Conservation (phyloP, 2,113 vertebrate species). For the Pituophis catenifer region DNA sequence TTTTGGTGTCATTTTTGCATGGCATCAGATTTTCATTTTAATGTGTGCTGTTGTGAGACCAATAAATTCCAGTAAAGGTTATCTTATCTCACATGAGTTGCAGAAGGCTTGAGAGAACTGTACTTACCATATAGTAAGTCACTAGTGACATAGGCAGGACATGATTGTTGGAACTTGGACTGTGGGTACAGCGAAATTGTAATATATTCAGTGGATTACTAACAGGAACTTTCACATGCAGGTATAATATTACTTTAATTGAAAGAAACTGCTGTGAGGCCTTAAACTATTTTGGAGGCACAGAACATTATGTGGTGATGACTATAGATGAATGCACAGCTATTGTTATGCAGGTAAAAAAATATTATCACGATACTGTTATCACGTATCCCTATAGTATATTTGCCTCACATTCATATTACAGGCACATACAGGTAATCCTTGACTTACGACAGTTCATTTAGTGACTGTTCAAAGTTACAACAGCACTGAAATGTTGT, state of each 20-base stretch:
- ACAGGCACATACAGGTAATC: background rate
- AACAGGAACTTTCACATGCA: slow-evolving; percentile 57
- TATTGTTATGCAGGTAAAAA: slow-evolving; percentile 85
- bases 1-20: background rate
- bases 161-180: background rate
- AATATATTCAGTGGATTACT: background rate
- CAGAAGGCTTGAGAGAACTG: background rate
- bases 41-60: background rate
- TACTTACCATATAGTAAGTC: background rate
- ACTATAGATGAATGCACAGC: slow-evolving; percentile 86
- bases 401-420: background rate
- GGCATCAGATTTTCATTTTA: background rate
- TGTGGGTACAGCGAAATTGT: background rate
- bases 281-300: slow-evolving; percentile 76
- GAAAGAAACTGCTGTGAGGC: slow-evolving; percentile 77
- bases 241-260: slow-evolving; percentile 83
- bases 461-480: too few species aligned
- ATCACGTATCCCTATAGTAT: rapidly evolving
- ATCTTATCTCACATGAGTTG: background rate
- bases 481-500: too few species aligned
- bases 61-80: background rate
- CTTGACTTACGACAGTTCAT: too few species aligned
- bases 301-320: slow-evolving; percentile 75
- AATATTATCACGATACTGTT: background rate
- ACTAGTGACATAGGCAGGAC: background rate